Evolutionary conservation across 2,888 invertebrate genomes (phyloP).

Genomic region (Drosophila mettleri): DNA sequence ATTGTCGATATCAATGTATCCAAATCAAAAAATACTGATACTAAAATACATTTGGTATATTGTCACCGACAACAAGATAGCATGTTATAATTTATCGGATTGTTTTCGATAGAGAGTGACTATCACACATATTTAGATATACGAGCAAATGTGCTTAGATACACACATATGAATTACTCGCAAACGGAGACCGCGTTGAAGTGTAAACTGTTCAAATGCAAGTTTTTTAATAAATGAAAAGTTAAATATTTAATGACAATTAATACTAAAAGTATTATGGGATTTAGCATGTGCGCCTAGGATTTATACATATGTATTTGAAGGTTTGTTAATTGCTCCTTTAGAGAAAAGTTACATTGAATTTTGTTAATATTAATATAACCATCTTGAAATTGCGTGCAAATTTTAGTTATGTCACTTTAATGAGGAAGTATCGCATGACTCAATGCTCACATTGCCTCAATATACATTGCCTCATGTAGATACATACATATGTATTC

Average conservation of each 20-base stretch:
- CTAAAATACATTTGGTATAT: conserved; percentile 2
- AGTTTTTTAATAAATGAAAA: neutral
- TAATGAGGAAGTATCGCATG: conserved; percentile 2
- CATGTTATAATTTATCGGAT: conserved; percentile 9
- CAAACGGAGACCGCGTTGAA: conserved; percentile 5
- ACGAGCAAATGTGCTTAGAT: neutral
- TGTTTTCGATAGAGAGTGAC: conserved; percentile 17
- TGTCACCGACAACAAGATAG: neutral
- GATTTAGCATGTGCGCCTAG: neutral
- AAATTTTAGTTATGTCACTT: conserved; percentile 27
- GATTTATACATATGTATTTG: neutral
- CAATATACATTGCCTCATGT: no score
- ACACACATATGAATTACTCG: conserved; percentile 2
- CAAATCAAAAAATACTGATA: neutral
- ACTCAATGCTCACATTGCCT: neutral
- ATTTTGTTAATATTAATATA: neutral
- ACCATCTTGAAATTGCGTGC: neutral
- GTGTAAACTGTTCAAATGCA: neutral
- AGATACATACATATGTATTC: neutral
- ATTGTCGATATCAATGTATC: neutral
- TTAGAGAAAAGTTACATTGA: neutral
- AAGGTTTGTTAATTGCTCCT: neutral
- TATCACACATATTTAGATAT: conserved; percentile 12
- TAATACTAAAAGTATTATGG: neutral
- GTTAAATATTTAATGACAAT: neutral